phyloP scores from a whole-genome alignment of 2,113 vertebrate species.

The Saimiri boliviensis region DNA sequence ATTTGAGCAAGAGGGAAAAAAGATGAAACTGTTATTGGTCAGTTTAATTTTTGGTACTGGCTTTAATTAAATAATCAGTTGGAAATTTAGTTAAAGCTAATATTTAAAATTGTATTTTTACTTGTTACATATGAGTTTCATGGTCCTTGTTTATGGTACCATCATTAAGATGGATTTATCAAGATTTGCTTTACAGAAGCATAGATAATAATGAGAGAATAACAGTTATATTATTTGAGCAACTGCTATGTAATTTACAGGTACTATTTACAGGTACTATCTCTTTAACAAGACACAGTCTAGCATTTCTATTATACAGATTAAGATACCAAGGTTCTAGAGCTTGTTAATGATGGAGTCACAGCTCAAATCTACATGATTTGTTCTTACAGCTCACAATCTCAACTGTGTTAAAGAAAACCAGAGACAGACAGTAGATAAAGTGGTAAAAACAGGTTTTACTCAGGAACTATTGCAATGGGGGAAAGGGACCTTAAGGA shows the following conservation, averaged over 20 bases:
- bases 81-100: not conserved
- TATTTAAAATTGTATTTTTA: not conserved
- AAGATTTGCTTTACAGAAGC: not conserved
- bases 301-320: not conserved
- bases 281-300: not conserved
- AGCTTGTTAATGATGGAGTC: not conserved
- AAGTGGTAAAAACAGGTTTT: not conserved
- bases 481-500: not conserved
- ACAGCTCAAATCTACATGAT: not conserved
- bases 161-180: not conserved
- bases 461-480: not conserved
- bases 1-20: not conserved
- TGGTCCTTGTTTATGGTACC: not conserved
- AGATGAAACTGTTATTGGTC: not conserved
- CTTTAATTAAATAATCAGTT: not conserved
- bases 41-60: not conserved
- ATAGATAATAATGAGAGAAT: not conserved
- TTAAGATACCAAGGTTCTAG: not conserved
- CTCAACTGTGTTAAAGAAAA: not conserved
- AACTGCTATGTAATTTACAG: not conserved
- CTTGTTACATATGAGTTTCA: not conserved
- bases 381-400: not conserved
- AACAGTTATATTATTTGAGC: not conserved
- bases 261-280: not conserved
- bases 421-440: not conserved